phyloP scores from a whole-genome alignment of 2,797 vertebrate species.

The Sebastes goodei region DNA sequence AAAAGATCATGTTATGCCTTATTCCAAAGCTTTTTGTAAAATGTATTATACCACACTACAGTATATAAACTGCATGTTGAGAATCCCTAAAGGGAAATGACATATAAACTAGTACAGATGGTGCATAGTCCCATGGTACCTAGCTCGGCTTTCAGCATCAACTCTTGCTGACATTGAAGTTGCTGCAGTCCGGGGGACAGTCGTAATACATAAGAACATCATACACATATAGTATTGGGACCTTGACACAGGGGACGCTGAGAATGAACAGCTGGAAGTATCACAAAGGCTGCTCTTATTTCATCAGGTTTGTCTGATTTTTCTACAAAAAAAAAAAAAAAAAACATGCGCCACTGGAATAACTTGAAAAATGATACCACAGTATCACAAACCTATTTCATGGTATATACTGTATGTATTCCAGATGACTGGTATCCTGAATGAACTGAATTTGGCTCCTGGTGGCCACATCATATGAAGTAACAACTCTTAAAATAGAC shows the following conservation, averaged over 20 bases:
- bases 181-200: neutral
- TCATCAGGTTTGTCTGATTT: neutral
- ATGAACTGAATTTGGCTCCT: neutral
- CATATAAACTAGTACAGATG: neutral
- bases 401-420: neutral
- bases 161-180: constrained; percentile 17
- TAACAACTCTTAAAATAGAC: neutral
- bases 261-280: neutral
- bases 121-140: no score
- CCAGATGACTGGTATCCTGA: neutral
- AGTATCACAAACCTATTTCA: neutral
- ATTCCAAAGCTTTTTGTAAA: neutral
- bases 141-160: constrained; percentile 1
- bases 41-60: neutral
- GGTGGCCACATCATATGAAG: neutral
- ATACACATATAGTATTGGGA: neutral
- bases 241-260: neutral
- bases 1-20: neutral
- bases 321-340: neutral
- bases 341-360: neutral
- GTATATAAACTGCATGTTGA: constrained; percentile 31
- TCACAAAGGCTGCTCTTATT: neutral
- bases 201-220: neutral
- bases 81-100: neutral
- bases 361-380: neutral